A percentile compares a stretch with the other conserved stretches of the same genome.
Conservation (phyloP, 2,888 invertebrate genomes). For the Coleophora deauratella region DNA sequence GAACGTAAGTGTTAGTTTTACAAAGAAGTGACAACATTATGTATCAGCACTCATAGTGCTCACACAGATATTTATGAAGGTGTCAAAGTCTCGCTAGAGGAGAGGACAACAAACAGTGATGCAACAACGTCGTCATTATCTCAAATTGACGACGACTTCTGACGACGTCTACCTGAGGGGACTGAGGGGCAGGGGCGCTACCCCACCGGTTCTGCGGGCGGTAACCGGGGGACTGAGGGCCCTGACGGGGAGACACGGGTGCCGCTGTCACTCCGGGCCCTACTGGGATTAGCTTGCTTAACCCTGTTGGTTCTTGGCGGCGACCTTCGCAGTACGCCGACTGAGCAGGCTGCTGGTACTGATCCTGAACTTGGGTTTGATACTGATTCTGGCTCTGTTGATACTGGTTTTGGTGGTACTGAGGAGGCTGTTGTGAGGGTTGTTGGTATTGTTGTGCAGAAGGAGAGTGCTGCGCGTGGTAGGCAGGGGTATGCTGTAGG, state of each 20-base stretch:
- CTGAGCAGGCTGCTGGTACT: constrained; percentile 28
- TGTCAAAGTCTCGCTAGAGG: too few relatives aligned
- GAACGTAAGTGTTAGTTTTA: too few relatives aligned
- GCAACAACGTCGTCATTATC: too few relatives aligned
- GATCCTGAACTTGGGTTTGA: constrained; percentile 14
- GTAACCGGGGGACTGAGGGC: constrained; percentile 51
- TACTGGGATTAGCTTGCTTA: constrained; percentile 64
- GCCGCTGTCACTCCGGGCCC: constrained; percentile 49
- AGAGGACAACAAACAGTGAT: too few relatives aligned
- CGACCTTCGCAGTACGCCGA: constrained; percentile 49
- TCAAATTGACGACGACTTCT: background rate
- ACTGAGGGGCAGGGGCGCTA: constrained; percentile 61
- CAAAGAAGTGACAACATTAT: too few relatives aligned
- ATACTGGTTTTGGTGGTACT: constrained; percentile 19
- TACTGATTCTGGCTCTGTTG: constrained; percentile 15
- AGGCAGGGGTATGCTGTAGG: constrained; percentile 57
- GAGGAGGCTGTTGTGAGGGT: constrained; percentile 25
- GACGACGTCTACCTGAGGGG: constrained; percentile 58
- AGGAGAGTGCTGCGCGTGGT: constrained; percentile 60
- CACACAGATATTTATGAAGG: too few relatives aligned
- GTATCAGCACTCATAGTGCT: too few relatives aligned
- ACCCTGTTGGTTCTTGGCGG: constrained; percentile 52
- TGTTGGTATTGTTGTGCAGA: constrained; percentile 61
- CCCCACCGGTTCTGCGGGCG: constrained; percentile 63
- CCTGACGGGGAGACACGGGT: constrained; percentile 36